Evolutionary conservation across 1,140 invertebrate genomes (phyloP).

Genomic region (Philaenus spumarius): DNA sequence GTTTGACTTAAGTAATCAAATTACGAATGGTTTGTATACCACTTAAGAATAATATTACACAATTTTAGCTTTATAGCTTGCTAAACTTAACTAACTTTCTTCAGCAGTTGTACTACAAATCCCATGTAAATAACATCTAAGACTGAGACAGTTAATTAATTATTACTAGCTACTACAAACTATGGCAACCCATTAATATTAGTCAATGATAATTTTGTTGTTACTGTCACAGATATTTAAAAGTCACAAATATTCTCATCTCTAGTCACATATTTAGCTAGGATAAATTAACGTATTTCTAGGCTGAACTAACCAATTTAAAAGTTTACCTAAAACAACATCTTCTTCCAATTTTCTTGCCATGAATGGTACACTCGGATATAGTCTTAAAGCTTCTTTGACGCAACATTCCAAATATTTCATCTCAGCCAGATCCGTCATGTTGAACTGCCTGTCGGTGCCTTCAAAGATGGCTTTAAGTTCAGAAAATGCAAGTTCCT

Average conservation of each 20-base stretch:
- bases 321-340: conserved; percentile 45
- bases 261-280: conserved; percentile 26
- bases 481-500: conserved; percentile 58
- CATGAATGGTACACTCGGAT: conserved; percentile 66
- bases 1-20: too few relatives aligned
- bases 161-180: too few relatives aligned
- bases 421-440: conserved; percentile 57
- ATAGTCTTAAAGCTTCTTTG: conserved; percentile 59
- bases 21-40: too few relatives aligned
- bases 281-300: conserved; percentile 21
- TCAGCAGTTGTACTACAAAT: too few relatives aligned
- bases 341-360: conserved; percentile 53
- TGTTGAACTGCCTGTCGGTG: conserved; percentile 45
- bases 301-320: not conserved
- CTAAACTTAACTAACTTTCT: too few relatives aligned
- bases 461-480: conserved; percentile 52
- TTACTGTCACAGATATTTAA: too few relatives aligned
- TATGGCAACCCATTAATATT: conserved; percentile 18
- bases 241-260: not conserved
- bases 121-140: too few relatives aligned
- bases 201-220: not conserved
- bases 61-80: too few relatives aligned
- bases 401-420: conserved; percentile 66
- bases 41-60: too few relatives aligned
- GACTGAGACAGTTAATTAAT: too few relatives aligned